Base-by-base conservation (phyloP, 1,140 invertebrate genomes). In the Leptopilina boulardi region DNA sequence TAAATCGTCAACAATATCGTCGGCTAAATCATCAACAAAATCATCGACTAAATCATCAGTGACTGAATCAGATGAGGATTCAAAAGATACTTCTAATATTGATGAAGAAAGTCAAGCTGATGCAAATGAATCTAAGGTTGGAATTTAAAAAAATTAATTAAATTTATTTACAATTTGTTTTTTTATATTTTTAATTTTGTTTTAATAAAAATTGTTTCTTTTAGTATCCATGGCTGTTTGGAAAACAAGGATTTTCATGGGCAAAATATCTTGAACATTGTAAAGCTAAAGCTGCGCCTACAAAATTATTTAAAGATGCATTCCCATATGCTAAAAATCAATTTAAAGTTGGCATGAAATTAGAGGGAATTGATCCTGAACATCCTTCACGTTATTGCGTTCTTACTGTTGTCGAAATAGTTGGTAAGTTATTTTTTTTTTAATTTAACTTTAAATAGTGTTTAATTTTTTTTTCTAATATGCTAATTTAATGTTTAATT, bases 311-410 rank as follows among this genome's bases (percentile, higher is more conserved):
- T 82, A 94, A 95, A 80, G 95, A 96, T 87, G 93, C 95, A 0
- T 95, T 96, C 81, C 95, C 92, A 59, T 94, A 92, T 85, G 90
- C 82, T 59, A 93, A 94, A 82, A 96, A 96, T 89, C 92, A 92
- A 19, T 97, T 97, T 81, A 93, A 94, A 90, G 92, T 95, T 73
- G 97, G 97, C 11, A 98, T 98, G 97, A 97, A 97, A 86, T 85
- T 99, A 71, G 98, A 99, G 92, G 97, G 96, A 0, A 97, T 98
- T 77, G 98, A 99, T 92, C 97, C 97, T 0, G 94, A 95, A 82
- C 96, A 98, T 90, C 97, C 97, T 73, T 95, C 96, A 0, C 90
- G 96, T 70, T 98, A 97, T 87, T 98, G 97, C 89, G 97, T 98
- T 26, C 92, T 98, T 26, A 96, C 95, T 18, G 95, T 99, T 18